A percentile compares a stretch with the other conserved stretches of the same genome.
phyloP scores from a whole-genome alignment of 92 coral and sea anemone genomes.

The Heteractis magnifica region DNA sequence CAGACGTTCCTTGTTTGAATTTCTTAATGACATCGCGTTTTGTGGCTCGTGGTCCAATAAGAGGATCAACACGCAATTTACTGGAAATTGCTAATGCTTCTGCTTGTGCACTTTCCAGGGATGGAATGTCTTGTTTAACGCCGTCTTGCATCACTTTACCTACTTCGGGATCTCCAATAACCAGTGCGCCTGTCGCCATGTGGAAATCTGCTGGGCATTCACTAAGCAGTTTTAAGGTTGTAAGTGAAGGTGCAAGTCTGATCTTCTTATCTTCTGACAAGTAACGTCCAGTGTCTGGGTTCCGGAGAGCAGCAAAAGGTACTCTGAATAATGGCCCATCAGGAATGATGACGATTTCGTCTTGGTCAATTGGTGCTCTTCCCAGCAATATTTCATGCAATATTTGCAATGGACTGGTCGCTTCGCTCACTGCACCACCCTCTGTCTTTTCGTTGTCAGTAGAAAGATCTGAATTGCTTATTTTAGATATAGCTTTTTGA shows the following conservation, averaged over 20 bases:
- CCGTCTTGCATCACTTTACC: constrained; percentile 13
- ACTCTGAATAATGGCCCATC: constrained; percentile 13
- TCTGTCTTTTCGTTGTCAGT: neutral
- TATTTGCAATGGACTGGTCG: neutral
- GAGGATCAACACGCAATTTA: constrained; percentile 10
- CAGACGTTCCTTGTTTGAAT: neutral
- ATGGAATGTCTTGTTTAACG: neutral
- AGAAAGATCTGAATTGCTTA: neutral
- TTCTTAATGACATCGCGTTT: neutral
- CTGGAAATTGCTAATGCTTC: constrained; percentile 14
- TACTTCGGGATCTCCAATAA: constrained; percentile 21
- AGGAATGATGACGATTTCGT: constrained; percentile 28
- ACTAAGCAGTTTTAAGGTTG: neutral
- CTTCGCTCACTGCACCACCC: neutral
- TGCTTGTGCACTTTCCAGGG: neutral
- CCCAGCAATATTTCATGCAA: neutral
- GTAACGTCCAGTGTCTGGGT: constrained; percentile 13
- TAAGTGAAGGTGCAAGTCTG: neutral
- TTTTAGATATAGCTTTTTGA: neutral
- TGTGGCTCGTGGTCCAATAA: constrained; percentile 8
- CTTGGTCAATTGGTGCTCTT: neutral
- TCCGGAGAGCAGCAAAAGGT: constrained; percentile 28
- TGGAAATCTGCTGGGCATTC: constrained; percentile 12
- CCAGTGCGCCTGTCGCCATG: constrained; percentile 18
- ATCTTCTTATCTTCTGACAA: constrained; percentile 16